phyloP scores from a whole-genome alignment of 2,113 vertebrate species.

The Pungitius pungitius region DNA sequence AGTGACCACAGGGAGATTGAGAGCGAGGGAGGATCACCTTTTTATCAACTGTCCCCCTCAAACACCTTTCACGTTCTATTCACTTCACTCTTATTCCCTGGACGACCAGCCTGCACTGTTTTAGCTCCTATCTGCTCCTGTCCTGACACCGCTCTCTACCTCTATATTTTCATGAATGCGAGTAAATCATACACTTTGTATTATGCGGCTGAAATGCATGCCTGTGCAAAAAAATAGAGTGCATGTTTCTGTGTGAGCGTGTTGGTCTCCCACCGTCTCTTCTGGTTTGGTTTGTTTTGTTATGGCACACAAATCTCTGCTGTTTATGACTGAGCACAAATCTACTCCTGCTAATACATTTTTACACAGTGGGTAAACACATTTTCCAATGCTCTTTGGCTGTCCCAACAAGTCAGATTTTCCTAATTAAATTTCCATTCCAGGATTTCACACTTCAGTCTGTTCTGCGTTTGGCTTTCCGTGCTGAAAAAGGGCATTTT shows the following conservation, averaged over 20 bases:
- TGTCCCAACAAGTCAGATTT: conserved; percentile 37
- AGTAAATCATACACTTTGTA: not conserved
- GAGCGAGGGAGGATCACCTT: conserved; percentile 59
- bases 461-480: conserved; percentile 14
- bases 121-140: conserved; percentile 28
- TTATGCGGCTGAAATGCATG: not conserved
- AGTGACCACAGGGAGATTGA: conserved; percentile 34
- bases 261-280: not conserved
- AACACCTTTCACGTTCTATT: conserved; percentile 50
- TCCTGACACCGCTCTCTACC: conserved; percentile 13
- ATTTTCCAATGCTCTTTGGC: conserved; percentile 17
- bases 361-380: conserved; percentile 41
- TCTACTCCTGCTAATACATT: conserved; percentile 35
- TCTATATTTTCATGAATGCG: not conserved
- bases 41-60: conserved; percentile 56
- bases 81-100: conserved; percentile 75
- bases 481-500: conserved; percentile 21
- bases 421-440: conserved; percentile 52
- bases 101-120: conserved; percentile 57
- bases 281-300: not conserved
- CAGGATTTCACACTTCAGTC: conserved; percentile 46
- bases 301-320: not conserved
- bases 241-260: not conserved
- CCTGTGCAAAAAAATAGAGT: not conserved
- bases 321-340: conserved; percentile 35